These are phyloP conservation scores for Megaceryle maxima DNA, from an alignment of 2,113 vertebrate species.

Conservation along the genomic window DNA sequence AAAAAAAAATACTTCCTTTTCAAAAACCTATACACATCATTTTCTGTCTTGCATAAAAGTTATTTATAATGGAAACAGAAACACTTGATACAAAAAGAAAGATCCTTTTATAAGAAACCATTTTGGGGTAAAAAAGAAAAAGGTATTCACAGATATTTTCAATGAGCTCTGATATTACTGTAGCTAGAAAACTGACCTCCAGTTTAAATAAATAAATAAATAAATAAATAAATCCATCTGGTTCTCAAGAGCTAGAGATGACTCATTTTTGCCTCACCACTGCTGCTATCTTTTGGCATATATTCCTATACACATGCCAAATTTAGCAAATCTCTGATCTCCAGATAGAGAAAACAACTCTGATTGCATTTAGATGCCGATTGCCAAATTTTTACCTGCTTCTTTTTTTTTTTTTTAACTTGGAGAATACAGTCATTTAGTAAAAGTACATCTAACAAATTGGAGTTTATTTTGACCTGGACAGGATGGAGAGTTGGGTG, in stretches of 20 bases:
- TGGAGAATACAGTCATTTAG: not conserved
- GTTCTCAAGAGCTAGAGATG: conserved; percentile 20
- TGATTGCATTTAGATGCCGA: not conserved
- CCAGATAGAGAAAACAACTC: not conserved
- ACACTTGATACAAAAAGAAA: not conserved
- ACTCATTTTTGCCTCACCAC: conserved; percentile 41
- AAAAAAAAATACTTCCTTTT: not conserved
- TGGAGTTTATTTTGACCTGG: not conserved
- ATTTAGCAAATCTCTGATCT: conserved; percentile 21
- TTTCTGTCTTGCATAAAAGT: not conserved
- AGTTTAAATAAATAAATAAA: not conserved
- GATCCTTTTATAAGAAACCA: not conserved
- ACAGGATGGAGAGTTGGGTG: not conserved
- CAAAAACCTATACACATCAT: not conserved
- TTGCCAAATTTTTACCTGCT: not conserved
- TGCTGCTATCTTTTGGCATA: conserved; percentile 49
- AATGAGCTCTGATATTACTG: not conserved
- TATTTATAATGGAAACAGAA: not conserved
- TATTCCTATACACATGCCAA: not conserved
- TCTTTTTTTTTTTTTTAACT: not conserved
- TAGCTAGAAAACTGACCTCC: not conserved
- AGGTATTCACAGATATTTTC: not conserved
- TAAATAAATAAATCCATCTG: conserved; percentile 25
- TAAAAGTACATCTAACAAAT: not conserved
- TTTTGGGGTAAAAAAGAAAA: not conserved